phyloP scores from a whole-genome alignment of 2,888 invertebrate genomes.

The Ormyrus rosae region DNA sequence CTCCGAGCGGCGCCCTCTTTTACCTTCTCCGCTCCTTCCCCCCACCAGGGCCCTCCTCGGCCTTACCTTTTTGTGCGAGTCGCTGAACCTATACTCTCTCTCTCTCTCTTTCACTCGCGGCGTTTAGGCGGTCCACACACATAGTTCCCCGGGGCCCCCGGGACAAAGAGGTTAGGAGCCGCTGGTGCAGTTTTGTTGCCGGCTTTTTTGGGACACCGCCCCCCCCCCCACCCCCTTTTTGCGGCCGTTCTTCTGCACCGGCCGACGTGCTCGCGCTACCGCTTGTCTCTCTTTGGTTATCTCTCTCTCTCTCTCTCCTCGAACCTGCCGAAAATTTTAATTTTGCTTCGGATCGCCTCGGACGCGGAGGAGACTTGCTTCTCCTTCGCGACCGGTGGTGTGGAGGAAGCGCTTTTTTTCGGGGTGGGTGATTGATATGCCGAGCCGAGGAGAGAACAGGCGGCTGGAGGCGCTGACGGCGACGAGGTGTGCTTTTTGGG shows the following conservation, averaged over 20 bases:
- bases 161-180: slow-evolving; percentile 37
- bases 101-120: neutral
- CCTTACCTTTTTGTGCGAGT: slow-evolving; percentile 33
- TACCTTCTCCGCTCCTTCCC: slow-evolving; percentile 45
- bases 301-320: neutral
- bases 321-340: slow-evolving; percentile 5
- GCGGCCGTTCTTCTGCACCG: neutral
- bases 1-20: slow-evolving; percentile 49
- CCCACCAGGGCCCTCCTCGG: no score
- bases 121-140: slow-evolving; percentile 24
- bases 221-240: neutral
- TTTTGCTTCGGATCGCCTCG: slow-evolving; percentile 2
- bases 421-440: slow-evolving; percentile 1
- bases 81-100: slow-evolving; percentile 14
- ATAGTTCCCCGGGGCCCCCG: neutral
- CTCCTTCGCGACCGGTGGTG: no score
- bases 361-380: neutral
- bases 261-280: neutral
- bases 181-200: slow-evolving; percentile 30
- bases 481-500: no score
- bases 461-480: no score
- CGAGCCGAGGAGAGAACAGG: neutral
- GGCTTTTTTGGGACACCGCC: slow-evolving; percentile 15
- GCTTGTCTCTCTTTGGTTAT: neutral
- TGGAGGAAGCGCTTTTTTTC: neutral